Conservation (phyloP, 2,888 invertebrate genomes). For the Diplolepis rosae region DNA sequence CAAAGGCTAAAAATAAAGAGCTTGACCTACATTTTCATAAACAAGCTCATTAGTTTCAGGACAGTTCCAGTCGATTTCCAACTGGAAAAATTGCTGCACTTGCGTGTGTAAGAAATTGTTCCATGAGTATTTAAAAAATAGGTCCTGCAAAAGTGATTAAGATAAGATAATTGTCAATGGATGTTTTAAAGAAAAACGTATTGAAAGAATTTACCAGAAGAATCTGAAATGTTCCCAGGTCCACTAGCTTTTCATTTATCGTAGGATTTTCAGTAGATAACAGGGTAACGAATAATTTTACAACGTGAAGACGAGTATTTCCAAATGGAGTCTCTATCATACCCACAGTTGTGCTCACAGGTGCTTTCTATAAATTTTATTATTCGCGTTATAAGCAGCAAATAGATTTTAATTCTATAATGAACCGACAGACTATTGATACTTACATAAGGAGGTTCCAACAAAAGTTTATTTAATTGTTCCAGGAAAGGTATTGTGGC, state of each 20-base stretch:
- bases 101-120: slow-evolving; percentile 97
- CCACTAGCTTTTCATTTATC: slow-evolving; percentile 80
- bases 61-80: slow-evolving; percentile 77
- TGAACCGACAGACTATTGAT: neutral
- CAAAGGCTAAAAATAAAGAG: slow-evolving; percentile 77
- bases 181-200: neutral
- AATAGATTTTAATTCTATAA: neutral
- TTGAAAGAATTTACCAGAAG: slow-evolving; percentile 73
- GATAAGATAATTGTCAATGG: too few species aligned
- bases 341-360: slow-evolving; percentile 83
- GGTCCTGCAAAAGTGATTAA: slow-evolving; percentile 78
- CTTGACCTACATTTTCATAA: slow-evolving; percentile 59
- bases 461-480: slow-evolving; percentile 81
- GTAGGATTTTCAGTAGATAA: slow-evolving; percentile 83
- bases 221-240: slow-evolving; percentile 76
- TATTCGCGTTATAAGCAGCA: too few species aligned
- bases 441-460: slow-evolving; percentile 83
- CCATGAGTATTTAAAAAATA: slow-evolving; percentile 92
- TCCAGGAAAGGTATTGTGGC: slow-evolving; percentile 81
- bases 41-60: slow-evolving; percentile 63
- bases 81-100: slow-evolving; percentile 85
- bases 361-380: slow-evolving; percentile 76
- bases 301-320: slow-evolving; percentile 85
- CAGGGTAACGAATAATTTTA: slow-evolving; percentile 85
- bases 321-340: slow-evolving; percentile 85